Percentiles rank a stretch among this genome's conserved stretches.
Conservation (phyloP, 2,113 vertebrate species). For the Lipophrys pholis region DNA sequence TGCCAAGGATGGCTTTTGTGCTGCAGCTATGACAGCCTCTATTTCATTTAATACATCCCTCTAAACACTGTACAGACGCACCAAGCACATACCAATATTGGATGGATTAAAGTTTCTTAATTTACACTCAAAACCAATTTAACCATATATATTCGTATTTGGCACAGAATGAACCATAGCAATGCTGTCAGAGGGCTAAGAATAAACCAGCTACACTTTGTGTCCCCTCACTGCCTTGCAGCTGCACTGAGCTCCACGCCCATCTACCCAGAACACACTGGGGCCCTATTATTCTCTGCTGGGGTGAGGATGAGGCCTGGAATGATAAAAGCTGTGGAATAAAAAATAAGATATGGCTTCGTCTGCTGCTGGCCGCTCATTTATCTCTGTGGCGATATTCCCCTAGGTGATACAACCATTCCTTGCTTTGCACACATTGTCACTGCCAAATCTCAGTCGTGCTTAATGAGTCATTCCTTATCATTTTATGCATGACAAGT, state of each 20-base stretch:
- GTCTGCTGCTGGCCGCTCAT: neutral
- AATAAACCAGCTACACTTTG: slow-evolving; percentile 71
- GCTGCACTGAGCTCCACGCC: slow-evolving; percentile 65
- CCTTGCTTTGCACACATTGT: neutral
- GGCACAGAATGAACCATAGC: slow-evolving; percentile 36
- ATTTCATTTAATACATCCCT: slow-evolving; percentile 8
- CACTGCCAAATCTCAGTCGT: neutral
- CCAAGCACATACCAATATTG: too few relatives aligned
- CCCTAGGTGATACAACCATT: neutral
- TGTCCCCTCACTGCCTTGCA: slow-evolving; percentile 55
- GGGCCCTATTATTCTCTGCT: slow-evolving; percentile 46
- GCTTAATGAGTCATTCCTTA: neutral
- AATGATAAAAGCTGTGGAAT: slow-evolving; percentile 25
- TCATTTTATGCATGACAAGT: neutral
- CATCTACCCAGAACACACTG: slow-evolving; percentile 53
- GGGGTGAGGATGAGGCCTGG: slow-evolving; percentile 20
- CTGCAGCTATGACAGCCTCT: neutral
- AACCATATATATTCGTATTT: neutral
- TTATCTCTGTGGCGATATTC: neutral
- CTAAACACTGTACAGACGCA: neutral
- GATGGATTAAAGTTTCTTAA: too few relatives aligned
- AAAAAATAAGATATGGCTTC: slow-evolving; percentile 6
- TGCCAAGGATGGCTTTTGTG: slow-evolving; percentile 20
- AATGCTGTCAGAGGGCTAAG: slow-evolving; percentile 69
- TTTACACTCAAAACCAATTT: too few relatives aligned